Conservation (phyloP, 2,888 invertebrate species). For the Trichopoda pennipes region DNA sequence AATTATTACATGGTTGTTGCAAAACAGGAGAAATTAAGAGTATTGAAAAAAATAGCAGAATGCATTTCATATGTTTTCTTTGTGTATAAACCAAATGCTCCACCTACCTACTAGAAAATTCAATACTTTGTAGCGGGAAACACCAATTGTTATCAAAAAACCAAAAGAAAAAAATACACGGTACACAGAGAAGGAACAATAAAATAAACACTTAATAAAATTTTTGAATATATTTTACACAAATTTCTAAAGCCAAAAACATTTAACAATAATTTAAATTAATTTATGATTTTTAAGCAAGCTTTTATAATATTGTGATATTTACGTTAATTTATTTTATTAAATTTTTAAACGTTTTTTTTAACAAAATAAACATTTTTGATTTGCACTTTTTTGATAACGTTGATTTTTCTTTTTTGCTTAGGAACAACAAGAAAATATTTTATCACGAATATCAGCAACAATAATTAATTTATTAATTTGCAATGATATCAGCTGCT, state of each 20-base stretch:
- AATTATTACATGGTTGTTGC: too few relatives aligned
- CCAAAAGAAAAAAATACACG: too few relatives aligned
- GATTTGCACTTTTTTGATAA: conserved; percentile 42
- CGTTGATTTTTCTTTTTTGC: conserved; percentile 1
- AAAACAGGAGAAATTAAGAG: too few relatives aligned
- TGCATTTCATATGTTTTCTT: conserved; percentile 1
- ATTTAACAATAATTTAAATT: too few relatives aligned
- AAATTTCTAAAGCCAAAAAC: not conserved
- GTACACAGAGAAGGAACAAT: conserved; percentile 7
- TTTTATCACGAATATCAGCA: conserved; percentile 6
- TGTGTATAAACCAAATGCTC: not conserved
- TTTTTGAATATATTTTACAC: conserved; percentile 1
- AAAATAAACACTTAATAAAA: not conserved
- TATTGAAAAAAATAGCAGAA: not conserved
- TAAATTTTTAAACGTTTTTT: not conserved
- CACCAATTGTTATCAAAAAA: not conserved
- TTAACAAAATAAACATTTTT: conserved; percentile 12
- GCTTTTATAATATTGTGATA: not conserved
- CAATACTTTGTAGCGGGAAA: conserved; percentile 21
- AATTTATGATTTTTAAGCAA: too few relatives aligned
- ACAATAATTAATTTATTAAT: conserved; percentile 38
- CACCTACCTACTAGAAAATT: conserved; percentile 48
- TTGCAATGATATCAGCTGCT: conserved; percentile 41
- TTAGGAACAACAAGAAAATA: not conserved
- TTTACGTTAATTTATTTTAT: not conserved